A percentile compares a stretch with the other conserved stretches of the same genome.
Evolutionary conservation across 2,797 vertebrate genomes (phyloP).

Genomic region (Chelon labrosus): DNA sequence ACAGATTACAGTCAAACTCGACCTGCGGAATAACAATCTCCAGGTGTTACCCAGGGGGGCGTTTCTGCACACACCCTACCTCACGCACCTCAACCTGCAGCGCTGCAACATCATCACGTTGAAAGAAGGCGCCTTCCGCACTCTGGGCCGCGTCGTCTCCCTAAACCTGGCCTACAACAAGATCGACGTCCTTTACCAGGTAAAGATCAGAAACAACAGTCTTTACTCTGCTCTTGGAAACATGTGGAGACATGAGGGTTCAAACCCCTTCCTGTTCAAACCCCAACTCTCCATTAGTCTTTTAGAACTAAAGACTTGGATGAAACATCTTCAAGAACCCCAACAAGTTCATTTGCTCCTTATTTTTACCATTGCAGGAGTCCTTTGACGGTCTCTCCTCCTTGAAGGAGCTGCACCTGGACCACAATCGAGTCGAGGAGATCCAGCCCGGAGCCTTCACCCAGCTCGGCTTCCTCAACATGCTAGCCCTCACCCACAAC

Average conservation of each 20-base stretch:
- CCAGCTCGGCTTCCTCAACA: constrained; percentile 87
- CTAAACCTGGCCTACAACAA: constrained; percentile 90
- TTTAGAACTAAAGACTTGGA: too few species aligned
- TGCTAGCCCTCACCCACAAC: constrained; percentile 88
- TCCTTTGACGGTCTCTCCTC: constrained; percentile 91
- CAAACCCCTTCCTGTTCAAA: too few species aligned
- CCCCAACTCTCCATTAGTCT: too few species aligned
- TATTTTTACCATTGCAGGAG: constrained; percentile 76
- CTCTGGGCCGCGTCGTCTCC: constrained; percentile 88
- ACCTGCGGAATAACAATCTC: constrained; percentile 88
- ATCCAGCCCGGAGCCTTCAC: constrained; percentile 90
- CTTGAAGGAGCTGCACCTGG: constrained; percentile 88
- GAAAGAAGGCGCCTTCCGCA: constrained; percentile 90
- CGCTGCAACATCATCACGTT: constrained; percentile 85
- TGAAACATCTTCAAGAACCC: too few species aligned
- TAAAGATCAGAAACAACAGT: constrained; percentile 15
- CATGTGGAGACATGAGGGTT: too few species aligned
- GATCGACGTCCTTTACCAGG: constrained; percentile 89
- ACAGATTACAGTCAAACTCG: constrained; percentile 89
- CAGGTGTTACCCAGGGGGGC: constrained; percentile 74
- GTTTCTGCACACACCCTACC: constrained; percentile 86
- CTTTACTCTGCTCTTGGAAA: not conserved
- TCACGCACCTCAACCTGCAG: constrained; percentile 91
- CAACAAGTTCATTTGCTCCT: not conserved
- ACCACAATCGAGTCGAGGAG: constrained; percentile 91